Evolutionary conservation across 2,888 invertebrate species (phyloP), one percentile per base, ranked within the genome.

Genomic region (Drosophila borborema): DNA sequence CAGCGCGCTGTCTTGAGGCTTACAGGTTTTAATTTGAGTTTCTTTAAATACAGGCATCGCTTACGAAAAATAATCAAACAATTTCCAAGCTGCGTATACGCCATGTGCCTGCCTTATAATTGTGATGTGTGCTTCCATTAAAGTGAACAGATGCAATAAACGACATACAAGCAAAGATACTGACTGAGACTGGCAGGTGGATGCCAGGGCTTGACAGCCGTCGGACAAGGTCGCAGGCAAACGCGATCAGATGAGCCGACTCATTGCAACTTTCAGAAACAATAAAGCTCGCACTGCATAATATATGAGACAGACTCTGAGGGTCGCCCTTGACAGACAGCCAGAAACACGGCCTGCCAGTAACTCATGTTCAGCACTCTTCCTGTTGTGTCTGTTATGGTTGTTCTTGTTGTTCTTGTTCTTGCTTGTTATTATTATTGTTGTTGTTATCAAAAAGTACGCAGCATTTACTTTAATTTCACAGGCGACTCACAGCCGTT

Each of bases 281-380:
- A 90, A 89, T 91, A 80, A 85, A 86, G 80, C 77, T 81, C 78
- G 62, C 64, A 46, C 54, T 86, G 31, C 72, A 86, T 86, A 73
- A 85, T 84, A 77, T 65, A 88, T 86, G 66, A 83, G 72, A 66
- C 71, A 65, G 64, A 64, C 65, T 46, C 46, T 68, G 48, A 53
- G 62, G 23, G 23, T 23, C 23, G 23, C 63, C 64, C 62, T 74
- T 80, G 80, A 72, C 64, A 72, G 72, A 70, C 79, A 79, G 79
- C 49, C 65, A 41, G 69, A 60, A 64, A 53, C 66, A 60, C 64
- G 67, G 72, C 60, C 64, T 63, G 48, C 72, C 64, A 60, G 64
- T 62, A 58, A 54, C 71, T 72, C 64, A 68, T 73, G 68, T 68
- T 20, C 53, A 60, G 12, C 48, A 31, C 9, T 34, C 28, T 54